Evolutionary conservation across 2,888 invertebrate species (phyloP).

Genomic region (Leptopterna dolabrata): DNA sequence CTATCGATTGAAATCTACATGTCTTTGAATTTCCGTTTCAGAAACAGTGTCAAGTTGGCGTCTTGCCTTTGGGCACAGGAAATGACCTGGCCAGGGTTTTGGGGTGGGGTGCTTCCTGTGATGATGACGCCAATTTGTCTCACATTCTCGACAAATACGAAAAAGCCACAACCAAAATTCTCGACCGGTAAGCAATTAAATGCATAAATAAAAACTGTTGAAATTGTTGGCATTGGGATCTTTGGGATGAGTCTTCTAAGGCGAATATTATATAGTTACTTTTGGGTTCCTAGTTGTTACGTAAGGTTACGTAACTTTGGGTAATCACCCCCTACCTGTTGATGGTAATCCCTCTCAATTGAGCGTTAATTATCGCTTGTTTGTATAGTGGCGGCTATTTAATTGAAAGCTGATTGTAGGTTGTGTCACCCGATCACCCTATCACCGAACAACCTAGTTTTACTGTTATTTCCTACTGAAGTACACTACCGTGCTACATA

Average conservation of each 20-base stretch:
- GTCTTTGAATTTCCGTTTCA: constrained; percentile 66
- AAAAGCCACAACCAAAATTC: constrained; percentile 96
- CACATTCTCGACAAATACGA: constrained; percentile 93
- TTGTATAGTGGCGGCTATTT: too few relatives aligned
- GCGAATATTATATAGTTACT: neutral
- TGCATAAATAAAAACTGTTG: too few relatives aligned
- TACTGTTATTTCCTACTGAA: too few relatives aligned
- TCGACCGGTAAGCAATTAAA: constrained; percentile 78
- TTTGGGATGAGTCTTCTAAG: neutral
- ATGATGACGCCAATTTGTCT: constrained; percentile 93
- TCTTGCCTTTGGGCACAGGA: constrained; percentile 94
- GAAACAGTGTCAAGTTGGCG: constrained; percentile 95
- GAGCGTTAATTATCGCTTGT: too few relatives aligned
- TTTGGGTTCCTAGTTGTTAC: neutral
- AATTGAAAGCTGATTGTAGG: too few relatives aligned
- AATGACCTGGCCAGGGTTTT: constrained; percentile 95
- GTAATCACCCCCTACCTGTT: too few relatives aligned
- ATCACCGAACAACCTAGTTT: too few relatives aligned
- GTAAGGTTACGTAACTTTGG: too few relatives aligned
- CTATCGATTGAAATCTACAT: neutral
- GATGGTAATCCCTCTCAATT: too few relatives aligned
- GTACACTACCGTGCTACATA: too few relatives aligned
- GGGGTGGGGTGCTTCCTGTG: constrained; percentile 97
- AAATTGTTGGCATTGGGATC: neutral
- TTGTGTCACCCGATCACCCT: too few relatives aligned